phyloP scores from a whole-genome alignment of 2,888 invertebrate genomes.

The Erebia palarica region DNA sequence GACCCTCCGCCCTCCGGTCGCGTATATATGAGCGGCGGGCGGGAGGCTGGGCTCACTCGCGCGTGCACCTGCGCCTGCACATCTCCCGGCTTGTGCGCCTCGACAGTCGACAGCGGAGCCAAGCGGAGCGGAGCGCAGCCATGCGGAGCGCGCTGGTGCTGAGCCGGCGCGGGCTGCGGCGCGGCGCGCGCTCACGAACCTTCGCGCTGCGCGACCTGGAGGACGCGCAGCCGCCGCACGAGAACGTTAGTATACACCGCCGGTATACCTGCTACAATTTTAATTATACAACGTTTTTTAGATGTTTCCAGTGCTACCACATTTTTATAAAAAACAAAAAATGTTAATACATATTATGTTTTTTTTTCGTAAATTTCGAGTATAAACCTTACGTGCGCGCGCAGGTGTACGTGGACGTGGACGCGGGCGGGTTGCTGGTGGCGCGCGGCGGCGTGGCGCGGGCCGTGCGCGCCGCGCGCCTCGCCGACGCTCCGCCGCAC shows the following conservation, averaged over 20 bases:
- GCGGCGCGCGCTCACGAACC: slow-evolving; percentile 53
- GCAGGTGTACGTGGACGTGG: slow-evolving; percentile 59
- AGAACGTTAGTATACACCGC: slow-evolving; percentile 29
- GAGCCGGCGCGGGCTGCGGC: slow-evolving; percentile 56
- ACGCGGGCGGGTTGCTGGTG: slow-evolving; percentile 41
- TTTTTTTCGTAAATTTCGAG: too few relatives aligned
- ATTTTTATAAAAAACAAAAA: too few relatives aligned
- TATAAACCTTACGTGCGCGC: slow-evolving; percentile 32
- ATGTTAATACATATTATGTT: too few relatives aligned
- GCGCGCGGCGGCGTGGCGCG: slow-evolving; percentile 42
- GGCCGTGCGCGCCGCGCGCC: slow-evolving; percentile 40
- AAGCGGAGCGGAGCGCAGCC: slow-evolving; percentile 3
- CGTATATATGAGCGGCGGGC: slow-evolving; percentile 34
- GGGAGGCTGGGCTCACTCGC: slow-evolving; percentile 29
- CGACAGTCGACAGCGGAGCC: too few relatives aligned
- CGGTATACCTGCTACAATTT: slow-evolving; percentile 36
- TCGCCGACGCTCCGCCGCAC: slow-evolving; percentile 44
- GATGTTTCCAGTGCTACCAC: too few relatives aligned
- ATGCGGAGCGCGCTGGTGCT: slow-evolving; percentile 42
- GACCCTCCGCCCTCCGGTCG: slow-evolving; percentile 37
- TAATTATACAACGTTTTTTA: too few relatives aligned
- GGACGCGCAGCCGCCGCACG: slow-evolving; percentile 44
- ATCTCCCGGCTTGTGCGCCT: neutral
- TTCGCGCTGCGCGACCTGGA: slow-evolving; percentile 51
- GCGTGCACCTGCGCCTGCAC: slow-evolving; percentile 19